Base-by-base conservation (phyloP, 2,113 vertebrate species). In the Ibidorhyncha struthersii region DNA sequence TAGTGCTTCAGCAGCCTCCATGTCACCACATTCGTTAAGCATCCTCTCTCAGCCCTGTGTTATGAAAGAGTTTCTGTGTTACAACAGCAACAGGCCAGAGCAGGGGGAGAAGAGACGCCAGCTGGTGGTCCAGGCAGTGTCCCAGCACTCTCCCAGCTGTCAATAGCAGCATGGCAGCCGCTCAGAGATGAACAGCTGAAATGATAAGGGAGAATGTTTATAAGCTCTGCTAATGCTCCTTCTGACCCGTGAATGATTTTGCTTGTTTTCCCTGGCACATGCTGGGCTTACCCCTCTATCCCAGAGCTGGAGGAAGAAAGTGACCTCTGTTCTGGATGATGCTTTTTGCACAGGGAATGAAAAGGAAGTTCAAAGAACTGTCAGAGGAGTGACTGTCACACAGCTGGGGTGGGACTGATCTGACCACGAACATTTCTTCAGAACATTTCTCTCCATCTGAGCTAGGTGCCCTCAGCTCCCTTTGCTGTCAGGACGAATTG, bases 151-250 rank as follows among this genome's bases (percentile, higher is more conserved):
- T 66, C 82, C 80, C 97, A 98, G 94, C 97, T 98, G 97, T 97
- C 96, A 85, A 17, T 45, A 87, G 76, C 74, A 93, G 85, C 77
- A n/a, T 32, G 41, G 58, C 92, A 95, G 89, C 82, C 14, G 4
- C 89, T 72, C 17, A 6, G 83, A 86, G 49, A 77, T 47, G 86
- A 96, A 96, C 98, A 98, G 97, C 98, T 98, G 97, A 97, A 95
- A 86, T 71, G 52, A 93, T 66, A 89, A 40, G 32, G 52, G 43
- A 87, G 56, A 72, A 55, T 41, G 61, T 96, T 78, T 61, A 40
- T 52, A 74, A 89, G 65, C 79, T 69, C 86, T 90, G 79, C 72
- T 88, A 82, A 87, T 89, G 83, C 41, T 94, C 36, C 91, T 90
- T 36, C 89, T 65, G 91, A 96, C 55, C 97, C 95, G 18, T 98